Base-by-base conservation (phyloP, 2,113 vertebrate genomes). In the Jaculus jaculus region DNA sequence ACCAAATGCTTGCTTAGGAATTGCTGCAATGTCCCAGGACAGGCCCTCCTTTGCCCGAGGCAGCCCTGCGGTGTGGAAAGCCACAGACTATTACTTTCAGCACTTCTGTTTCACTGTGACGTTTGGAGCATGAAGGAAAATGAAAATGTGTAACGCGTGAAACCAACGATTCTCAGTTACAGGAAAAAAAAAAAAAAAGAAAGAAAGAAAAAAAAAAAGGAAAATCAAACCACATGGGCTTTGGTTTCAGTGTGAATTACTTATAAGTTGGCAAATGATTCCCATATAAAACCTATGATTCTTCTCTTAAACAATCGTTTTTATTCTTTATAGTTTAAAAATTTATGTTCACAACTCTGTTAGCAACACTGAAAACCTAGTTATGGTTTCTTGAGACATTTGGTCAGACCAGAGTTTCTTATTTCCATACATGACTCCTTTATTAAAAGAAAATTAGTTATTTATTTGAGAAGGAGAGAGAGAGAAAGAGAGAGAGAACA, bases 21-120 rank as follows among this genome's bases (percentile, higher is more conserved):
- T 94, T 99, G 98, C 96, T 99, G 99, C 97, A 99, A 99, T 98
- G 99, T 96, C 98, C 98, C 96, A 99, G 98, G 98, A 98, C 98
- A 98, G 94, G 92, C 16, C 39, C 96, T 95, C 95, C 92, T 98
- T 96, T 96, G 96, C 86, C 96, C 72, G 84, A 94, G 85, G 90
- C 84, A 96, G 97, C 97, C 94, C 93, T 96, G 95, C 97, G 97
- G 93, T 97, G 97, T 97, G 98, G 96, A 97, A 98, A 98, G 97
- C 98, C 97, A 98, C 98, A 98, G 98, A 98, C 98, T 98, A 97
- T 98, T 97, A 97, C 98, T 97, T 97, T 95, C 96, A 98, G 98
- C 98, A 98, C 97, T 99, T 98, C 96, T 98, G 98, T 98, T 98
- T 98, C 97, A 97, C 96, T 97, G 95, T 97, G 96, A 98, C 97